Percentiles rank a stretch among this genome's conserved stretches.
These are phyloP conservation scores for Xanthia icteritia DNA, from an alignment of 2,888 invertebrate species.

Conservation along the genomic window DNA sequence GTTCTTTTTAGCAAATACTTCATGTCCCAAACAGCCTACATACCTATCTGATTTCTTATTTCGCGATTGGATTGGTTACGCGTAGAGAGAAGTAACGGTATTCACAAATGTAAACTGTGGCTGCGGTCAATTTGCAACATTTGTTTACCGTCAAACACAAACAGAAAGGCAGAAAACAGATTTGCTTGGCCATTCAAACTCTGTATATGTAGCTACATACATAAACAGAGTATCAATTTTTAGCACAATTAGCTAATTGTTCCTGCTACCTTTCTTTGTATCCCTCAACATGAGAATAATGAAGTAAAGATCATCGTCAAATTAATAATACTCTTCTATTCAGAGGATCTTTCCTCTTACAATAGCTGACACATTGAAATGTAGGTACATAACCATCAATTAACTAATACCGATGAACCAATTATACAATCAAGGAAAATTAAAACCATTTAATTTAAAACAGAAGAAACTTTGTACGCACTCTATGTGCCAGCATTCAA, in stretches of 20 bases:
- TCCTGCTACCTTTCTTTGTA: too few species aligned
- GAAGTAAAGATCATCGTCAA: neutral
- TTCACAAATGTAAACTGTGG: slow-evolving; percentile 32
- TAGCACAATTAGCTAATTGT: neutral
- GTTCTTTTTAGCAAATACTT: slow-evolving; percentile 1
- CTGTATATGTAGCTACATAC: neutral
- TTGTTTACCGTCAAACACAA: slow-evolving; percentile 33
- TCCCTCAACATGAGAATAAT: neutral
- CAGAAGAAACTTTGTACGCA: neutral
- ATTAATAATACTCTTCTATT: too few species aligned
- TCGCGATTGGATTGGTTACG: slow-evolving; percentile 29
- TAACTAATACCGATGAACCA: slow-evolving; percentile 9
- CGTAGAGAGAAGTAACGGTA: slow-evolving; percentile 45
- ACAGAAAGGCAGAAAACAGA: slow-evolving; percentile 1
- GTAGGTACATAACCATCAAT: neutral
- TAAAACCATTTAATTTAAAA: slow-evolving; percentile 17
- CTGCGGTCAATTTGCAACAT: slow-evolving; percentile 30
- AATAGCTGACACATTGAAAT: neutral
- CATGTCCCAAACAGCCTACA: neutral
- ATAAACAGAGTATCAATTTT: too few species aligned
- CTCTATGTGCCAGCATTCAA: neutral
- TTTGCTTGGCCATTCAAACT: neutral
- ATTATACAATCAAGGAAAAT: slow-evolving; percentile 23
- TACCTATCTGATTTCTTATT: slow-evolving; percentile 18
- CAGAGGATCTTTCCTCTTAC: slow-evolving; percentile 6